These are phyloP conservation scores for Scaptodrosophila latifasciaeformis DNA, from an alignment of 2,888 invertebrate species.

Conservation along the genomic window DNA sequence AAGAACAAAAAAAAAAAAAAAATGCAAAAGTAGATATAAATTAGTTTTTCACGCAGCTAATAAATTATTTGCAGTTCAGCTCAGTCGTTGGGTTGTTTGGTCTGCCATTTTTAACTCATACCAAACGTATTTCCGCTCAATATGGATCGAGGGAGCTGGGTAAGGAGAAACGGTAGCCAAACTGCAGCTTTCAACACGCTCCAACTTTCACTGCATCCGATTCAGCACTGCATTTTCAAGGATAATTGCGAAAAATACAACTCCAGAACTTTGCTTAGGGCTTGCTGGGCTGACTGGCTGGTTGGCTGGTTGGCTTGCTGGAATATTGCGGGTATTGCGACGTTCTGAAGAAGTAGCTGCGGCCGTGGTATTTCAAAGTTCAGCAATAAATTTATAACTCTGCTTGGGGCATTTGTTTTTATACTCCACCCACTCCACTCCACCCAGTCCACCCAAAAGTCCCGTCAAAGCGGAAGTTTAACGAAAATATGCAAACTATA, in stretches of 20 bases:
- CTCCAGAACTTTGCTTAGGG: constrained; percentile 43
- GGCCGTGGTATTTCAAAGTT: constrained; percentile 62
- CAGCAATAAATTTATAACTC: constrained; percentile 58
- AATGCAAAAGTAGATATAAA: constrained; percentile 39
- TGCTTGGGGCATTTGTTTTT: constrained; percentile 38
- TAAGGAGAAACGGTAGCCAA: constrained; percentile 10
- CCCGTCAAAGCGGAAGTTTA: constrained; percentile 16
- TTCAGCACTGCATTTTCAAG: constrained; percentile 49
- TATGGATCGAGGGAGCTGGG: too few relatives aligned
- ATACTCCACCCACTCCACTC: constrained; percentile 3
- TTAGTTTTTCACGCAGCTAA: constrained; percentile 59
- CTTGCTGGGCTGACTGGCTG: constrained; percentile 6
- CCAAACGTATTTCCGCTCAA: not conserved
- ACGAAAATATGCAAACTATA: constrained; percentile 38
- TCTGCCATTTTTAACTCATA: constrained; percentile 8
- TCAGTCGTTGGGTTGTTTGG: too few relatives aligned
- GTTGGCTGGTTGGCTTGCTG: not conserved
- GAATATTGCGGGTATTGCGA: too few relatives aligned
- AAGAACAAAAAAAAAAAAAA: constrained; percentile 4
- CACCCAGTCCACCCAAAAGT: not conserved
- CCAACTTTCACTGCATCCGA: constrained; percentile 22
- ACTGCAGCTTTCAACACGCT: constrained; percentile 41
- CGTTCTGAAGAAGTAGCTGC: constrained; percentile 25
- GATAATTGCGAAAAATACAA: constrained; percentile 56
- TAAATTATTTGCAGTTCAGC: constrained; percentile 52